Evolutionary conservation across 1,140 invertebrate genomes (phyloP).

Genomic region (Thaumatotibia leucotreta): DNA sequence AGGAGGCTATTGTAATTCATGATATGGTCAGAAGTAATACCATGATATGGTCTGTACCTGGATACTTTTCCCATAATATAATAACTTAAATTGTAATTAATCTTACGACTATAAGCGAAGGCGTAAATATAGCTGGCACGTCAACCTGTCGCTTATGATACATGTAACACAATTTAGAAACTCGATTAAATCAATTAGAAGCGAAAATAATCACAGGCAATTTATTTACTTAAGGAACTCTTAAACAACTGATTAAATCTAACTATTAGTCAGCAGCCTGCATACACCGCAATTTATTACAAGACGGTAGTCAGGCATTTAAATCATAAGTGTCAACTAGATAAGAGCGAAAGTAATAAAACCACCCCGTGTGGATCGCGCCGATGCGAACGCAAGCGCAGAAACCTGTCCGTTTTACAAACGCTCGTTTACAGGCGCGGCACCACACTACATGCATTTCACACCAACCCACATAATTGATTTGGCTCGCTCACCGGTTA

Average conservation of each 20-base stretch:
- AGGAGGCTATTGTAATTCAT: too few species aligned
- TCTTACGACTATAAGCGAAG: background rate
- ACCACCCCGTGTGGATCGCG: conserved; percentile 3
- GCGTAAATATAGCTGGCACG: background rate
- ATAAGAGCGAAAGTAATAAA: conserved; percentile 10
- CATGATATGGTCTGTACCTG: too few species aligned
- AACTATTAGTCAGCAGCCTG: conserved; percentile 7
- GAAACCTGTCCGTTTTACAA: conserved; percentile 1
- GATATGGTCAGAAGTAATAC: too few species aligned
- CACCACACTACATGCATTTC: conserved; percentile 13
- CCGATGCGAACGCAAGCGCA: background rate
- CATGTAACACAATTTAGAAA: background rate
- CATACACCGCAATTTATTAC: conserved; percentile 5
- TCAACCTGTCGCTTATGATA: background rate
- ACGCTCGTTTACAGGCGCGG: background rate
- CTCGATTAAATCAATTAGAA: conserved; percentile 9
- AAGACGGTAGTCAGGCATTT: conserved; percentile 1
- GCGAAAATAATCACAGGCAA: conserved; percentile 2
- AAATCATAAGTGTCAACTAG: conserved; percentile 11
- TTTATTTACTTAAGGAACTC: conserved; percentile 7
- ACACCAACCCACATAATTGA: conserved; percentile 12
- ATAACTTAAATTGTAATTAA: background rate
- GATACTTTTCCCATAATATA: background rate
- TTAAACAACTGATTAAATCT: background rate
- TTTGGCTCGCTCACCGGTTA: conserved; percentile 9